A percentile compares a stretch with the other conserved stretches of the same genome.
These are phyloP conservation scores for Aplodontia rufa DNA, from an alignment of 2,113 vertebrate genomes.

Conservation along the genomic window DNA sequence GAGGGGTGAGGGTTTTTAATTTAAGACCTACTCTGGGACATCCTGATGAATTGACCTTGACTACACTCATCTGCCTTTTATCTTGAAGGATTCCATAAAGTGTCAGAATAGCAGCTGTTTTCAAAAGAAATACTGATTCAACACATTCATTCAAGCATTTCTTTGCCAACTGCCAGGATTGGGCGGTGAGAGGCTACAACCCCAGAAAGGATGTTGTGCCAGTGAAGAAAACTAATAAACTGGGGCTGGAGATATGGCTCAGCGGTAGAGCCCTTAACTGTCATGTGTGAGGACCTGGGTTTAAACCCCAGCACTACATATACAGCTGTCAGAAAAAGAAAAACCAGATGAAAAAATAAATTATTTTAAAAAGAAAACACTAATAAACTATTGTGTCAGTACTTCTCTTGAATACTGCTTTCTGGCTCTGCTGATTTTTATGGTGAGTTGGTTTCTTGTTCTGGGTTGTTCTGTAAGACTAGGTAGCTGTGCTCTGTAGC, in stretches of 20 bases:
- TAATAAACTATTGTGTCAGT: no score
- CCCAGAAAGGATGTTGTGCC: neutral
- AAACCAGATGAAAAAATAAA: no score
- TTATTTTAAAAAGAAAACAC: no score
- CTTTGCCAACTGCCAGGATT: neutral
- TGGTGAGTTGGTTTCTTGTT: neutral
- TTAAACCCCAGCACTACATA: no score
- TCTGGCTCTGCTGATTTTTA: conserved; percentile 15
- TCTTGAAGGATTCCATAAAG: neutral
- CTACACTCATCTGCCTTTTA: neutral
- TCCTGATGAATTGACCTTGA: neutral
- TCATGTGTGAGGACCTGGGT: no score
- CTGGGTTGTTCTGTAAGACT: neutral
- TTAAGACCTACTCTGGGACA: conserved; percentile 3
- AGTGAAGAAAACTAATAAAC: neutral
- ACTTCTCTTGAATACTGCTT: neutral
- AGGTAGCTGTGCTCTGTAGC: neutral
- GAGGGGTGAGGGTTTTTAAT: neutral
- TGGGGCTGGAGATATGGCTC: no score
- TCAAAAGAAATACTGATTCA: neutral
- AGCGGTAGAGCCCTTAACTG: no score
- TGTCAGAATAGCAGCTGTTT: conserved; percentile 35
- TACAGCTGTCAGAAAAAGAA: no score
- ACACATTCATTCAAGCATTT: neutral
- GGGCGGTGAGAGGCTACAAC: neutral